Evolutionary conservation across 2,888 invertebrate genomes (phyloP).

Genomic region (Saturnia japonica): DNA sequence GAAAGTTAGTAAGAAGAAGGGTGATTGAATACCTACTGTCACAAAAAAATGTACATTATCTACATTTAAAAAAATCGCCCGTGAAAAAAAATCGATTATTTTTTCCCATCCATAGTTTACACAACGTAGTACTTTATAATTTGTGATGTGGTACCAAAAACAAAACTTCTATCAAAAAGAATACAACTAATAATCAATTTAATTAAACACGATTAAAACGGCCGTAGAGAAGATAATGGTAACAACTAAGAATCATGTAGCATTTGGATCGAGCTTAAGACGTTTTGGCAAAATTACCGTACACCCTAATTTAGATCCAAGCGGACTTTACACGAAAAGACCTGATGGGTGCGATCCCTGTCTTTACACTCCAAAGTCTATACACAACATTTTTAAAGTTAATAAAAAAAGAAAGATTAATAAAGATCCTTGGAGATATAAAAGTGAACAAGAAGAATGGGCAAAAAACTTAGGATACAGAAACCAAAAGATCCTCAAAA

Average conservation of each 20-base stretch:
- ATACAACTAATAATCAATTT: neutral
- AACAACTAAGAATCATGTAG: constrained; percentile 25
- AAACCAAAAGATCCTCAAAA: constrained; percentile 57
- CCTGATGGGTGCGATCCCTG: constrained; percentile 61
- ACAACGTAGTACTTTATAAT: too few relatives aligned
- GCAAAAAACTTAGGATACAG: constrained; percentile 67
- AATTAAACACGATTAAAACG: neutral
- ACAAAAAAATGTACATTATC: too few relatives aligned
- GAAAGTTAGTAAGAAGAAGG: too few relatives aligned
- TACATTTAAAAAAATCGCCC: too few relatives aligned
- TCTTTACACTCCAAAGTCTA: constrained; percentile 53
- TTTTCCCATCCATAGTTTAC: too few relatives aligned
- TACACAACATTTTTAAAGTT: constrained; percentile 49
- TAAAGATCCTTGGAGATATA: constrained; percentile 67
- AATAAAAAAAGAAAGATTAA: constrained; percentile 41
- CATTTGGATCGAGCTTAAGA: constrained; percentile 47
- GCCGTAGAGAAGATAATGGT: constrained; percentile 27
- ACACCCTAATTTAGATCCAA: constrained; percentile 63
- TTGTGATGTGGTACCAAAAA: too few relatives aligned
- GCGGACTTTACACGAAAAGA: constrained; percentile 49
- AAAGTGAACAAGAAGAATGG: constrained; percentile 69
- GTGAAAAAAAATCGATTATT: too few relatives aligned
- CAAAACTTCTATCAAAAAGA: too few relatives aligned
- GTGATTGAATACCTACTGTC: too few relatives aligned
- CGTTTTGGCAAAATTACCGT: constrained; percentile 57